Evolutionary conservation across 2,113 vertebrate genomes (phyloP), one percentile per base, ranked within the genome.

Genomic region (Cariama cristata): DNA sequence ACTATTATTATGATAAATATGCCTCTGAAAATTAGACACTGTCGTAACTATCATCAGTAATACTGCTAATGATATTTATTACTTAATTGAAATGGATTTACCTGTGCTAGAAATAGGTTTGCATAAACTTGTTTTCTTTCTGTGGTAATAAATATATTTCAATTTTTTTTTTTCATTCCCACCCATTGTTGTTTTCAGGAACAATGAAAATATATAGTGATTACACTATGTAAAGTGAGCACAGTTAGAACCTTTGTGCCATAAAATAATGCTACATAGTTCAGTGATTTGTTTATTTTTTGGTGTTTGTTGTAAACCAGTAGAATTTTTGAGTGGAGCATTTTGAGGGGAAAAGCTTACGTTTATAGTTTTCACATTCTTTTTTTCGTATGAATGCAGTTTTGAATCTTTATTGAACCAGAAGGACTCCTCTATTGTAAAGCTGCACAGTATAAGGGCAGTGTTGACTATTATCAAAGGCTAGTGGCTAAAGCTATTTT

Each of bases 1-100:
- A 82, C 73, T 79, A 50, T 94, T 96, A 92, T 95, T 91, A 79
- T 82, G 86, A 96, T 85, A 91, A 96, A 96, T 96, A 62, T 45
- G 49, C 53, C 86, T 84, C 79, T 90, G 58, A 96, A 96, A 96
- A 97, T 94, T 82, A 90, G 95, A 64, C 52, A 80, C 42, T 88
- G 79, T 91, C 93, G 79, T 81, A 89, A 60, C 49, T 87, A 87
- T 86, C 79, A 94, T 74, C 91, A 93, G 80, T 85, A 94, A 94
- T 79, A 24, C 35, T 69, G 45, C 49, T 96, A 79, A 89, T 62
- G 76, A 69, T 94, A 89, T 91, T 93, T 92, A 91, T 93, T 96
- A 45, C 58, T 93, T 87, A 91, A 97, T 85, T 93, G 84, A 91
- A 95, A 93, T 79, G 55, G 82, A 94, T 95, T 96, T 93, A 58